Base-by-base conservation (phyloP, 2,113 vertebrate genomes). In the Platichthys stellatus region DNA sequence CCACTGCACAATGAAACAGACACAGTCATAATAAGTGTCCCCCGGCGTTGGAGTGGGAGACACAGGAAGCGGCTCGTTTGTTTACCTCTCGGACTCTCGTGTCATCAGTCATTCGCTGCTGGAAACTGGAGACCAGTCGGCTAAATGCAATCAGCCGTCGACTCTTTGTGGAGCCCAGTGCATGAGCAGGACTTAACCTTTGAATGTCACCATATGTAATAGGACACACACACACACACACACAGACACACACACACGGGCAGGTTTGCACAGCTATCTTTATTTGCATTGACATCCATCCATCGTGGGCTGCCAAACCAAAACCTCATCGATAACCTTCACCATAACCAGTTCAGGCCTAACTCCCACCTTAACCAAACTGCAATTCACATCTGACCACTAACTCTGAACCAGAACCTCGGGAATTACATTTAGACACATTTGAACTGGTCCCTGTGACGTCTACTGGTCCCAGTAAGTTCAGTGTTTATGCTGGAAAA, bases 121-220 rank as follows among this genome's bases (percentile, higher is more conserved):
- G 63, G 40, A 81, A 76, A 61, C 60, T 17, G 49, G 49, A 60
- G 45, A 68, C 57, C 76, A 65, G 60, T 54, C 56, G 21, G 64
- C 60, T 63, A 54, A 74, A 82, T 2, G 43, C 57, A 31, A 24
- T 31, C 58, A 67, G 62, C 45, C 69, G 54, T 72, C 28, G 10
- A 38, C 63, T 66, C 59, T n/a, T 54, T 15, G 63, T 7, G 40
- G 18, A 51, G 71, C n/a, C 77, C 35, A 20, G 57, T 8, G 57
- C 66, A 26, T 38, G 21, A 76, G 61, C 72, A 73, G 69, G 28
- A 80, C 68, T 69, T 66, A 69, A 77, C 74, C 83, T 72, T 35
- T 75, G 54, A 28, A 61, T 81, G 63, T 75, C 77, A 65, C 54
- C 18, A 64, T 59, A 78, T 66, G 69, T 15, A 59, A 77, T 14